Evolutionary conservation across 2,797 vertebrate species (phyloP).

Genomic region (Falco novaeseelandiae): DNA sequence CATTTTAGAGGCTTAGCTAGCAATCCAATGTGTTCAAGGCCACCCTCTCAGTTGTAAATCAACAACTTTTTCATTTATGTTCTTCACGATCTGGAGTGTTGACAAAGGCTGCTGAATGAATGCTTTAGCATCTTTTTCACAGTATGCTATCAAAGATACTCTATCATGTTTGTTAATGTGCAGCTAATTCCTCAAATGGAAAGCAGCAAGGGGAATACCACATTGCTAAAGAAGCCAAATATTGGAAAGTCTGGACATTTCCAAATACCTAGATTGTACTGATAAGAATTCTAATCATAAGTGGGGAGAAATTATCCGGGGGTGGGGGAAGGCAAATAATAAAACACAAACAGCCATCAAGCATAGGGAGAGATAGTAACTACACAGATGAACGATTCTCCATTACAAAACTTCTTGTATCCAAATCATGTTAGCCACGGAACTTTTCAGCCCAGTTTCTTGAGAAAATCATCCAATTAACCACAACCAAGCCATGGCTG

Average conservation of each 20-base stretch:
- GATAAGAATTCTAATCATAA: neutral
- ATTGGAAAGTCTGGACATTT: neutral
- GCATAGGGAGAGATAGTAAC: neutral
- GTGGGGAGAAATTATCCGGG: neutral
- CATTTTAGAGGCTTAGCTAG: neutral
- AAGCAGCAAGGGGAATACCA: slow-evolving; percentile 37
- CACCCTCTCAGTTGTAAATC: neutral
- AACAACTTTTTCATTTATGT: neutral
- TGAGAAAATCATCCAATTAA: neutral
- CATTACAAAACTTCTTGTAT: neutral
- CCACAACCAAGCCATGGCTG: neutral
- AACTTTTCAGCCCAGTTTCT: slow-evolving; percentile 6
- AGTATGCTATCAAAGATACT: neutral
- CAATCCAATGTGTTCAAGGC: neutral
- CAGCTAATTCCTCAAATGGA: neutral
- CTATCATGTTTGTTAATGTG: neutral
- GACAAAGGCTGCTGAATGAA: neutral
- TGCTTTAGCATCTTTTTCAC: neutral
- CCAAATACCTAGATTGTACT: neutral
- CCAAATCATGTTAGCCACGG: neutral
- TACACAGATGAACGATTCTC: neutral
- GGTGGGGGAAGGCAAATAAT: neutral
- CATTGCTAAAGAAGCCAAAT: neutral
- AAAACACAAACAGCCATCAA: neutral
- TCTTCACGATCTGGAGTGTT: neutral